Conservation (phyloP, 2,888 invertebrate species). For the Venusia cambrica region DNA sequence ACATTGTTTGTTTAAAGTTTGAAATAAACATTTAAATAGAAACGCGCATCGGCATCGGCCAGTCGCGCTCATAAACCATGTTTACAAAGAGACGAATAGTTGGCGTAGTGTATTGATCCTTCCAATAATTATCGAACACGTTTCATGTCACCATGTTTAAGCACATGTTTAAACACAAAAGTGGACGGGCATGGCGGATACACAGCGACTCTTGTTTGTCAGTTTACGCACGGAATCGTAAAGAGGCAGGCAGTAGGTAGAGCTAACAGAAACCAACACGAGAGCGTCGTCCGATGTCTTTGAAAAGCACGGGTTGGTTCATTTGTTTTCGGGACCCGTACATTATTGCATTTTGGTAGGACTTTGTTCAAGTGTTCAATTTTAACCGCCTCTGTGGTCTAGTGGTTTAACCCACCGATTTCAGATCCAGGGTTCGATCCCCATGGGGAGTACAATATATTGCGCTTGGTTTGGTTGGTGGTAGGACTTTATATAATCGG, state of each 20-base stretch:
- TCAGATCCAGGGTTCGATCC: too few relatives aligned
- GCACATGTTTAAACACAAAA: conserved; percentile 70
- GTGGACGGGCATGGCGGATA: conserved; percentile 66
- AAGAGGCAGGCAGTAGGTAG: conserved; percentile 73
- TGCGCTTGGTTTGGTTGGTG: too few relatives aligned
- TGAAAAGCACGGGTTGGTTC: conserved; percentile 26
- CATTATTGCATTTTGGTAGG: too few relatives aligned
- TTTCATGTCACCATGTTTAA: conserved; percentile 77
- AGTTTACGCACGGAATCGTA: conserved; percentile 72
- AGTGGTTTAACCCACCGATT: too few relatives aligned
- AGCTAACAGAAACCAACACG: conserved; percentile 66
- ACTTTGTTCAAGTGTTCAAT: too few relatives aligned
- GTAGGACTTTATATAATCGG: too few relatives aligned
- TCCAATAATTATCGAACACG: conserved; percentile 81
- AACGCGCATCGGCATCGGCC: conserved; percentile 57
- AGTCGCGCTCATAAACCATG: conserved; percentile 69
- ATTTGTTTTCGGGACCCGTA: conserved; percentile 38
- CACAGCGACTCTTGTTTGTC: conserved; percentile 60
- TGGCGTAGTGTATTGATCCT: conserved; percentile 76
- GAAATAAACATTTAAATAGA: conserved; percentile 76
- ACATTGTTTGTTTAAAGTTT: conserved; percentile 53
- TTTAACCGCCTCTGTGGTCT: too few relatives aligned
- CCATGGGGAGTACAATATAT: too few relatives aligned
- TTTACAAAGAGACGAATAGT: conserved; percentile 73
- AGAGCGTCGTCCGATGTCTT: conserved; percentile 47